These are phyloP conservation scores for Dinoponera quadriceps DNA, from an alignment of 1,140 invertebrate species.

Conservation along the genomic window DNA sequence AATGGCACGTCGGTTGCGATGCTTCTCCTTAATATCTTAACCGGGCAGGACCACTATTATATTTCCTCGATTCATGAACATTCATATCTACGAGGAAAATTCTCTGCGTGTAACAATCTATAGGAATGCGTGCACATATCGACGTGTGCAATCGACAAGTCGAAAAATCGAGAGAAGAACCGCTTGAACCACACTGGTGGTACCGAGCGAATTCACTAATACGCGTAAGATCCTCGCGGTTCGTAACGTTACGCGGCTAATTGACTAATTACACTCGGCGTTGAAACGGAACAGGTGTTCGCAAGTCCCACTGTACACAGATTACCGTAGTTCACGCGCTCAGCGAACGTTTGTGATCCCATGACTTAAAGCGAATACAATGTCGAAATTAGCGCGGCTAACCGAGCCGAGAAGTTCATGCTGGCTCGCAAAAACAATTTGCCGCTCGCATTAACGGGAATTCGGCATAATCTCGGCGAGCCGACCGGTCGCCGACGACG, in stretches of 20 bases:
- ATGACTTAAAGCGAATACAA: slow-evolving; percentile 75
- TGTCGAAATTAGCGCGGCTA: slow-evolving; percentile 75
- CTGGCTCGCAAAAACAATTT: slow-evolving; percentile 66
- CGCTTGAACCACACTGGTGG: background rate
- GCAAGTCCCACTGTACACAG: slow-evolving; percentile 72
- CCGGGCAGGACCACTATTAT: too few relatives aligned
- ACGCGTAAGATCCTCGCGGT: background rate
- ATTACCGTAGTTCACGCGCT: slow-evolving; percentile 76
- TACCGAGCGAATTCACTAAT: slow-evolving; percentile 8
- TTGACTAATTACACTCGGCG: slow-evolving; percentile 75
- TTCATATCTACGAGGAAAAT: too few relatives aligned
- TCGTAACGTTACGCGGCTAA: slow-evolving; percentile 68
- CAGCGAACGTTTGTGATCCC: slow-evolving; percentile 69
- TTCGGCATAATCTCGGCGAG: background rate
- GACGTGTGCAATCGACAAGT: background rate
- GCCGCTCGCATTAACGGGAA: slow-evolving; percentile 48
- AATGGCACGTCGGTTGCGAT: too few relatives aligned
- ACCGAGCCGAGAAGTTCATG: slow-evolving; percentile 41
- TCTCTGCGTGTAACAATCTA: too few relatives aligned
- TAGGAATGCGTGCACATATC: too few relatives aligned
- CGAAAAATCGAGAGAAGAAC: background rate
- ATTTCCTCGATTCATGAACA: too few relatives aligned
- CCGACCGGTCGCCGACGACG: too few relatives aligned
- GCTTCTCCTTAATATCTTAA: too few relatives aligned
- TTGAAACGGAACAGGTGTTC: slow-evolving; percentile 79